Evolutionary conservation across 2,888 invertebrate species (phyloP).

Genomic region (Lottia scabra): DNA sequence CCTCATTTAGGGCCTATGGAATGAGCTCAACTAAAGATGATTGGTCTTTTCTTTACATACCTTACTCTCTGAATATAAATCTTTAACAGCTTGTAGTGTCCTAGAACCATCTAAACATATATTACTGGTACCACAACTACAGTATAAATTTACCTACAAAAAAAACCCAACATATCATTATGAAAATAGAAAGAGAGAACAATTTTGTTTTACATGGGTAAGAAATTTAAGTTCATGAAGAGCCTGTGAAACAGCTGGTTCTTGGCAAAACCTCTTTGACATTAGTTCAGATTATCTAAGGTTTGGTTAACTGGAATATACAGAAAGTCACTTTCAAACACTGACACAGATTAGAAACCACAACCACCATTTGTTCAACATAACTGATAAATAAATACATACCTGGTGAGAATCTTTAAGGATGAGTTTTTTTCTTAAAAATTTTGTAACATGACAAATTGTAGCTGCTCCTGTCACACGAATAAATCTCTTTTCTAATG

Average conservation of each 20-base stretch:
- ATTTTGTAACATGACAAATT: slow-evolving; percentile 43
- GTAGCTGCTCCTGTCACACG: slow-evolving; percentile 50
- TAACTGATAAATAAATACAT: background rate
- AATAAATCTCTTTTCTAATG: slow-evolving; percentile 51
- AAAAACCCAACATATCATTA: background rate
- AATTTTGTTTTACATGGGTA: too few relatives aligned
- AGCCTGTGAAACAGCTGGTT: too few relatives aligned
- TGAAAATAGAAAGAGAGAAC: too few relatives aligned
- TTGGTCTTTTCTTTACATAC: slow-evolving; percentile 21
- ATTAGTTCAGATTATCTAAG: too few relatives aligned
- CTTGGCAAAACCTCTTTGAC: too few relatives aligned
- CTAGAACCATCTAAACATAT: slow-evolving; percentile 32
- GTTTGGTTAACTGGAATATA: too few relatives aligned
- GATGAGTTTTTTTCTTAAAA: slow-evolving; percentile 47
- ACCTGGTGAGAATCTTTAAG: slow-evolving; percentile 43
- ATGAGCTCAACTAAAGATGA: too few relatives aligned
- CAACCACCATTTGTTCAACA: too few relatives aligned
- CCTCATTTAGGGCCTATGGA: too few relatives aligned
- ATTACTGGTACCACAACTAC: slow-evolving; percentile 26
- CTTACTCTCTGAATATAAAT: slow-evolving; percentile 42
- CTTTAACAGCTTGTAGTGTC: slow-evolving; percentile 47
- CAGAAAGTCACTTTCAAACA: too few relatives aligned
- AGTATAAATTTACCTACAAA: slow-evolving; percentile 32
- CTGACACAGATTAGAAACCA: too few relatives aligned
- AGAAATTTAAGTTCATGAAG: too few relatives aligned